Percentiles rank a stretch among this genome's conserved stretches.
Evolutionary conservation across 2,113 vertebrate genomes (phyloP).

Genomic region (Epinephelus moara): DNA sequence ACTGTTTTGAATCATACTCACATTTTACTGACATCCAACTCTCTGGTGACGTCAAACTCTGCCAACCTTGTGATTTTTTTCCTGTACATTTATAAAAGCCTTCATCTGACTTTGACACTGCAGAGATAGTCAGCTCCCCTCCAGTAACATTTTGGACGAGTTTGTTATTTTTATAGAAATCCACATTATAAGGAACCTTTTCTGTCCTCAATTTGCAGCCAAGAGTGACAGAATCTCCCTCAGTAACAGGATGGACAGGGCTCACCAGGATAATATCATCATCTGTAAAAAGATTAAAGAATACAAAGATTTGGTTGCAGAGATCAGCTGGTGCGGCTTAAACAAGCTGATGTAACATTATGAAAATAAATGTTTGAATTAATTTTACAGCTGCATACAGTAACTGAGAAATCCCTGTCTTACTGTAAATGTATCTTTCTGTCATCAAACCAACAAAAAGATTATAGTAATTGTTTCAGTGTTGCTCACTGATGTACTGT

Average conservation of each 20-base stretch:
- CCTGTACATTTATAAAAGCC: constrained; percentile 57
- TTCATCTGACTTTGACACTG: constrained; percentile 59
- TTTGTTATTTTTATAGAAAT: constrained; percentile 53
- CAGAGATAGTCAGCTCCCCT: constrained; percentile 41
- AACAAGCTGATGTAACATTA: neutral
- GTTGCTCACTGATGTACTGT: too few species aligned
- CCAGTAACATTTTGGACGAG: constrained; percentile 31
- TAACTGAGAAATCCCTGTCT: too few species aligned
- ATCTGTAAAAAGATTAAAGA: constrained; percentile 25
- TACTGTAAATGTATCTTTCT: too few species aligned
- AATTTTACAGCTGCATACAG: neutral
- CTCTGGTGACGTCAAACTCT: constrained; percentile 39
- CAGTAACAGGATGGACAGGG: constrained; percentile 54
- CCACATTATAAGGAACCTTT: neutral
- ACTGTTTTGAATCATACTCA: fast-evolving
- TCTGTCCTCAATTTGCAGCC: constrained; percentile 8
- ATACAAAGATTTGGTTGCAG: neutral
- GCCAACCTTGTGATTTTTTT: fast-evolving
- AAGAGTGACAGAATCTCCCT: constrained; percentile 60
- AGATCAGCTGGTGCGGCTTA: neutral
- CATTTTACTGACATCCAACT: constrained; percentile 62
- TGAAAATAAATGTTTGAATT: too few species aligned
- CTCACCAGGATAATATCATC: constrained; percentile 42
- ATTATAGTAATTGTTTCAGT: too few species aligned
- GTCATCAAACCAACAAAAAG: too few species aligned